phyloP scores from a whole-genome alignment of 2,113 vertebrate species.

The Cyanoderma ruficeps region DNA sequence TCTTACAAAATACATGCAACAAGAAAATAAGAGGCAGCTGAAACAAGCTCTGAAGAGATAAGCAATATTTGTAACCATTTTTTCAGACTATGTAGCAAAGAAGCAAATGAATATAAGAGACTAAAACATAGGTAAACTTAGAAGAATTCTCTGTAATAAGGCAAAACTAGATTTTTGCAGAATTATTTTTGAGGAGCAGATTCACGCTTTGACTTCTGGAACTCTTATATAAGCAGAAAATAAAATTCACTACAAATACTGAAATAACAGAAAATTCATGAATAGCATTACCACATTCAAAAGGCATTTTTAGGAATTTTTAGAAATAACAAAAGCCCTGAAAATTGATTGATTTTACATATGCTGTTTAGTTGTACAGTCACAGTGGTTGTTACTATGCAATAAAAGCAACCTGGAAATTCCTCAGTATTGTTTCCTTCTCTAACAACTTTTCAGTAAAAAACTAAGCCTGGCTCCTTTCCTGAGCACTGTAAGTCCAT shows the following conservation, averaged over 20 bases:
- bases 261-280: neutral
- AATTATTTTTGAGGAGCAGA: neutral
- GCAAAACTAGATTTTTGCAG: neutral
- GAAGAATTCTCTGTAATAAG: neutral
- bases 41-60: neutral
- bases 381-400: fast-evolving
- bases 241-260: neutral
- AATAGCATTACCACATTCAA: neutral
- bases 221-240: neutral
- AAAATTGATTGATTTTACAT: neutral
- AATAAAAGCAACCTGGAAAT: neutral
- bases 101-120: neutral
- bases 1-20: neutral
- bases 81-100: neutral
- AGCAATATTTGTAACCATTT: neutral
- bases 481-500: neutral
- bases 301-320: neutral
- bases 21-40: neutral
- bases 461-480: neutral
- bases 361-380: neutral
- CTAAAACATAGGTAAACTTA: neutral
- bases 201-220: neutral
- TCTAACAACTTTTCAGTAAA: neutral
- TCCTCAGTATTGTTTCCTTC: neutral
- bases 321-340: neutral